Conservation (phyloP, 2,797 vertebrate species). For the Calcarius lapponicus region DNA sequence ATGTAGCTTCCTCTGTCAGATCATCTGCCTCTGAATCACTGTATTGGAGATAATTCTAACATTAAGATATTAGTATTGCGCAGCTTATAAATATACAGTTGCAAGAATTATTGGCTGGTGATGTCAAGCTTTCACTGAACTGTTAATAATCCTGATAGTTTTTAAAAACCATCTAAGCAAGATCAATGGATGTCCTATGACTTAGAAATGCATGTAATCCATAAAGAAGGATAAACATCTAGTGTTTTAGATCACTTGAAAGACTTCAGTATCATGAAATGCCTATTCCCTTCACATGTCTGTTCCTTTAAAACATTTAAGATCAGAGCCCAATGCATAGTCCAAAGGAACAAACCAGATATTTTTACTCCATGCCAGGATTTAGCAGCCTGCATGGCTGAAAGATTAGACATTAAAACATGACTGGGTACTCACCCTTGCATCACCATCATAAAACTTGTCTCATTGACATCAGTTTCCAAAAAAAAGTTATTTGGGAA, state of each 20-base stretch:
- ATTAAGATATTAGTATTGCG: conserved; percentile 38
- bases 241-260: background rate
- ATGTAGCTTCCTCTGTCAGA: conserved; percentile 64
- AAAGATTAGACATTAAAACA: background rate
- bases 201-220: background rate
- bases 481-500: background rate
- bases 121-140: conserved; percentile 55
- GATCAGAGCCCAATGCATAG: background rate
- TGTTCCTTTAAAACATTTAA: background rate
- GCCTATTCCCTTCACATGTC: background rate
- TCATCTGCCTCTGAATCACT: conserved; percentile 47
- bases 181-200: conserved; percentile 24
- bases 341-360: background rate
- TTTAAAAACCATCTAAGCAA: conserved; percentile 34
- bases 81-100: conserved; percentile 42
- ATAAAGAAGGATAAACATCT: background rate
- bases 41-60: conserved; percentile 46
- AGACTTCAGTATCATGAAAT: background rate
- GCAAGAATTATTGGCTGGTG: conserved; percentile 47
- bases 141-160: conserved; percentile 60
- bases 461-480: background rate
- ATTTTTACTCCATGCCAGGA: background rate
- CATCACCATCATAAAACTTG: background rate
- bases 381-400: background rate
- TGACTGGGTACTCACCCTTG: background rate